Evolutionary conservation across 2,797 vertebrate genomes (phyloP), one percentile per base, ranked within the genome.

Genomic region (Lepilemur septentrionalis): DNA sequence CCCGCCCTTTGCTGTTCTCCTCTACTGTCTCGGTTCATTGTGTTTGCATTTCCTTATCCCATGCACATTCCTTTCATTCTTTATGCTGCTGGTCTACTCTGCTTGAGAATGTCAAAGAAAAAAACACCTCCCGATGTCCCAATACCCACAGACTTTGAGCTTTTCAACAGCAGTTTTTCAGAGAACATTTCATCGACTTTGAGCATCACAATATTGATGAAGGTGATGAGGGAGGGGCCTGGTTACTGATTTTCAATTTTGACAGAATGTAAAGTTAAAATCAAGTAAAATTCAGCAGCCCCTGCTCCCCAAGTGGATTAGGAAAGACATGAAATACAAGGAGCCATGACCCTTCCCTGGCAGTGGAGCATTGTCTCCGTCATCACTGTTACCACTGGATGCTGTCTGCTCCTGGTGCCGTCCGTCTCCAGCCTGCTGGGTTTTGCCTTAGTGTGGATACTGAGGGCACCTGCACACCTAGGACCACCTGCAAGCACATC

Each of bases 191-290:
- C 63, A 23, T 2, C 65, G 81, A 69, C 52, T 14, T 46, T 48
- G 41, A 59, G 73, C 20, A 12, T 30, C 46, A 32, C 43, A 35
- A 80, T 46, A 76, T 41, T 59, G 18, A 61, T 61, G 38, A 75
- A 93, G n/a, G 14, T 84, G 30, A 48, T 48, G 48, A 61, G 20
- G 43, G 28, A 89, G 30, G 28, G 6, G 10, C 9, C 14, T 52
- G 7, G 17, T 79, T 61, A 75, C 69, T 61, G 75, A 90, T 61
- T 91, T 91, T 93, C 20, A 67, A 20, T 88, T 92, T 88, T 72
- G 65, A 43, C 50, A 59, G 35, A 35, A 86, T 43, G 25, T 78
- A 76, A 91, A 91, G 94, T 43, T 88, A 93, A 96, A 95, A 92
- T 92, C 11, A 81, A 78, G 93, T 85, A 35, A 82, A 96, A 94